phyloP scores from a whole-genome alignment of 1,140 invertebrate species.

The Atta colombica region DNA sequence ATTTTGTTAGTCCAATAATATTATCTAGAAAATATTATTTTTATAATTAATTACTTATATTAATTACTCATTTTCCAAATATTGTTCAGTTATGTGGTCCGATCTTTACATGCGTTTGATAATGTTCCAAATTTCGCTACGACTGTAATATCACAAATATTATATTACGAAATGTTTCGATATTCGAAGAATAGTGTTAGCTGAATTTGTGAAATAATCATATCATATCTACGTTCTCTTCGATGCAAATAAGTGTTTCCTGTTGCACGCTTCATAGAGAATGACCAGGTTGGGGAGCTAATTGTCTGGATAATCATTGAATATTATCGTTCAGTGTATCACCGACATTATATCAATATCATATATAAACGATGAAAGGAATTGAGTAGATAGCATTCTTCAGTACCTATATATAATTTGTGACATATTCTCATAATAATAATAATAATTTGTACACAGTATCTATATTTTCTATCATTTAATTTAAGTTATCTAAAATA shows the following conservation, averaged over 20 bases:
- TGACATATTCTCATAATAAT: not conserved
- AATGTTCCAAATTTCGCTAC: not conserved
- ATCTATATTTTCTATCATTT: not conserved
- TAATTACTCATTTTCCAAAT: constrained; percentile 13
- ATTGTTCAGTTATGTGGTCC: not conserved
- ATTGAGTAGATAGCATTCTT: not conserved
- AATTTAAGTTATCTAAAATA: not conserved
- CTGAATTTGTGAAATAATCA: constrained; percentile 27
- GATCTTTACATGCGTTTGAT: not conserved
- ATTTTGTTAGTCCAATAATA: not conserved
- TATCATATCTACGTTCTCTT: not conserved
- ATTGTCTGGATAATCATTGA: constrained; percentile 34
- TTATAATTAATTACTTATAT: not conserved
- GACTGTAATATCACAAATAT: too few species aligned
- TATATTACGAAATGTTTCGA: not conserved
- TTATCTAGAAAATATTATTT: not conserved
- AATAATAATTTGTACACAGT: not conserved
- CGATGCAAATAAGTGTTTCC: constrained; percentile 49
- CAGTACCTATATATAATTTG: not conserved
- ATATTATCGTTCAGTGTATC: not conserved
- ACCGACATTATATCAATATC: not conserved
- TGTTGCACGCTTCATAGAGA: constrained; percentile 33
- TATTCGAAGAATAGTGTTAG: not conserved
- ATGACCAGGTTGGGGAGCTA: constrained; percentile 18
- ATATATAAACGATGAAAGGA: not conserved